Conservation (phyloP, 2,797 vertebrate genomes). For the Arnoldichthys spilopterus region DNA sequence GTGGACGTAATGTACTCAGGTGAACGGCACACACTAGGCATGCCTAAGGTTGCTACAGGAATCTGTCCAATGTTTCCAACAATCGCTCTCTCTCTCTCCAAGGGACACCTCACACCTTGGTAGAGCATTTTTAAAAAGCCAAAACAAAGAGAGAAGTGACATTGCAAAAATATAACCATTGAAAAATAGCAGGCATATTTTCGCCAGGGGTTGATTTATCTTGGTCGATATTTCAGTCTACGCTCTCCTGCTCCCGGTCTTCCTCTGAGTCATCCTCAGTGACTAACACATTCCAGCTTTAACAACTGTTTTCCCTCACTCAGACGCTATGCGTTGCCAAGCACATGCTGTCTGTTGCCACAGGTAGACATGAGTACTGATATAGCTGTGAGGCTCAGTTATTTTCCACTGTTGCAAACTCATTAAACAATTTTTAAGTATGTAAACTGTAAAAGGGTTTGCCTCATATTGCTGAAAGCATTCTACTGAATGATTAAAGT, state of each 20-base stretch:
- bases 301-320: constrained; percentile 62
- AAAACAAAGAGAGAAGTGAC: constrained; percentile 20
- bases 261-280: constrained; percentile 62
- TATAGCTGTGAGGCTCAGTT: constrained; percentile 30
- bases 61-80: constrained; percentile 24
- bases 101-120: constrained; percentile 7
- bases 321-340: constrained; percentile 45
- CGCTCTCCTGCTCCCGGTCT: constrained; percentile 43
- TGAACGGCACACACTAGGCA: constrained; percentile 14
- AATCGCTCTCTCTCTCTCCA: not conserved
- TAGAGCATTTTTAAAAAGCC: not conserved
- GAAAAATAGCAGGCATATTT: constrained; percentile 54
- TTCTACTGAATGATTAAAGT: constrained; percentile 1
- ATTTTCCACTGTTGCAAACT: constrained; percentile 41
- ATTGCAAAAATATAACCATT: constrained; percentile 41
- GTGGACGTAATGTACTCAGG: constrained; percentile 21
- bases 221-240: constrained; percentile 55
- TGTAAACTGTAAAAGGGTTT: constrained; percentile 10
- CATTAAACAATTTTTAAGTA: constrained; percentile 24
- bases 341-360: constrained; percentile 51
- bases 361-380: constrained; percentile 52
- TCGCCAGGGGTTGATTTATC: constrained; percentile 55
- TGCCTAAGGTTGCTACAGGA: constrained; percentile 33
- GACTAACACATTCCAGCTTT: constrained; percentile 64
- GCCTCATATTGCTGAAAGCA: not conserved